phyloP scores from a whole-genome alignment of 2,888 invertebrate genomes.

The Drosophila quinaria region DNA sequence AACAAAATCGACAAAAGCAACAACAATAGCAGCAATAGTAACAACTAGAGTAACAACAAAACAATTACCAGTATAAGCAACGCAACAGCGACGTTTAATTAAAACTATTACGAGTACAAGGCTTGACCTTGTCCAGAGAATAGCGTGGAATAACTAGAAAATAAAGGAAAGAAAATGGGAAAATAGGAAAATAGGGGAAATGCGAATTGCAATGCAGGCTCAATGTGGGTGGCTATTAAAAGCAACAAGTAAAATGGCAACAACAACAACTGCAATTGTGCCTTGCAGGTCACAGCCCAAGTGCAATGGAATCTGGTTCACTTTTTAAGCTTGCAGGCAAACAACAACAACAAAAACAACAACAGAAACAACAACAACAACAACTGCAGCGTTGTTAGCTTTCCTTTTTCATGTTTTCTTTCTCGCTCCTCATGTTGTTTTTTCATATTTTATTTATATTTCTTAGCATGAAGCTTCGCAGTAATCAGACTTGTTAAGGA shows the following conservation, averaged over 20 bases:
- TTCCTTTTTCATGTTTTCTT: not conserved
- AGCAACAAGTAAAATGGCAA: constrained; percentile 23
- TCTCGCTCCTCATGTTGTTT: not conserved
- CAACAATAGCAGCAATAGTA: not conserved
- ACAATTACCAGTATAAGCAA: constrained; percentile 17
- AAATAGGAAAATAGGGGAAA: constrained; percentile 18
- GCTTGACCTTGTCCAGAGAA: constrained; percentile 52
- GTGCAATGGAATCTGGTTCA: constrained; percentile 30
- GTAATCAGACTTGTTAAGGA: constrained; percentile 32
- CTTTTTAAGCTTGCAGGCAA: constrained; percentile 33
- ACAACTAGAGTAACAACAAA: constrained; percentile 8
- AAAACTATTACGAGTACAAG: constrained; percentile 58
- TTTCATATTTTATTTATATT: constrained; percentile 27
- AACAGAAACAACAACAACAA: not conserved
- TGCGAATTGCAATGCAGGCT: constrained; percentile 19
- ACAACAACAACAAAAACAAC: not conserved
- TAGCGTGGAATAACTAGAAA: constrained; percentile 8
- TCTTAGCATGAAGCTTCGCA: constrained; percentile 18
- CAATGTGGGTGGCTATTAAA: constrained; percentile 12
- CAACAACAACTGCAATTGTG: constrained; percentile 15
- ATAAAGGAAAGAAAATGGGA: constrained; percentile 6
- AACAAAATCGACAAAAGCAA: not conserved
- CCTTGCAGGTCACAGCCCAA: constrained; percentile 41
- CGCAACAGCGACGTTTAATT: constrained; percentile 46
- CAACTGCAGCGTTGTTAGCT: constrained; percentile 3